Evolutionary conservation across 2,797 vertebrate genomes (phyloP).

Genomic region (Mareca strepera): DNA sequence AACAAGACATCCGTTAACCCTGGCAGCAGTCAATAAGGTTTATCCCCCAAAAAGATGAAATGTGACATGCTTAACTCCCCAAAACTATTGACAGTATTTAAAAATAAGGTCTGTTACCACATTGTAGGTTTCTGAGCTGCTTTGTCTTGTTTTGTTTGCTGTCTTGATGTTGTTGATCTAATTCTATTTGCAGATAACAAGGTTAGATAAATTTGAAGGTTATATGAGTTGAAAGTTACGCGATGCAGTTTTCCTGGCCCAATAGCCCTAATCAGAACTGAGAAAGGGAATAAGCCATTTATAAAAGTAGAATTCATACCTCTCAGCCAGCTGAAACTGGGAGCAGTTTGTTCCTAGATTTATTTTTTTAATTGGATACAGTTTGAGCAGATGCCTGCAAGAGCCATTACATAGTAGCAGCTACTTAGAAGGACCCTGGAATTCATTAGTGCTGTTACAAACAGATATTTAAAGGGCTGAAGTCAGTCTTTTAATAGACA

Average conservation of each 20-base stretch:
- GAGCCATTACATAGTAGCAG: neutral
- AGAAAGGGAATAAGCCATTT: neutral
- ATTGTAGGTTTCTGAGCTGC: neutral
- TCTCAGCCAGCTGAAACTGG: neutral
- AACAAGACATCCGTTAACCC: neutral
- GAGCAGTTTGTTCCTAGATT: neutral
- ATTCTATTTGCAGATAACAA: neutral
- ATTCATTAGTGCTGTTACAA: neutral
- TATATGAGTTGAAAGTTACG: neutral
- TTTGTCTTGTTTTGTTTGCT: conserved; percentile 7
- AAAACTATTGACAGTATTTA: neutral
- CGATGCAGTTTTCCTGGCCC: neutral
- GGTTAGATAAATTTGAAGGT: neutral
- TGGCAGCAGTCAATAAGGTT: conserved; percentile 15
- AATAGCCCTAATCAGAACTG: neutral
- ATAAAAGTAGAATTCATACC: neutral
- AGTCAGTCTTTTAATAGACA: neutral
- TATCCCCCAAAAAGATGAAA: neutral
- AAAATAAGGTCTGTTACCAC: neutral
- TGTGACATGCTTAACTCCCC: neutral
- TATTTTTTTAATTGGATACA: neutral
- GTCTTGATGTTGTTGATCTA: neutral
- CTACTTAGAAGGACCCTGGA: neutral
- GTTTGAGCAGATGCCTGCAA: conserved; percentile 8
- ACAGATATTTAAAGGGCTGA: conserved; percentile 2